Evolutionary conservation across 1,140 invertebrate species (phyloP), one percentile per base, ranked within the genome.

Genomic region (Tetramorium simillimum): DNA sequence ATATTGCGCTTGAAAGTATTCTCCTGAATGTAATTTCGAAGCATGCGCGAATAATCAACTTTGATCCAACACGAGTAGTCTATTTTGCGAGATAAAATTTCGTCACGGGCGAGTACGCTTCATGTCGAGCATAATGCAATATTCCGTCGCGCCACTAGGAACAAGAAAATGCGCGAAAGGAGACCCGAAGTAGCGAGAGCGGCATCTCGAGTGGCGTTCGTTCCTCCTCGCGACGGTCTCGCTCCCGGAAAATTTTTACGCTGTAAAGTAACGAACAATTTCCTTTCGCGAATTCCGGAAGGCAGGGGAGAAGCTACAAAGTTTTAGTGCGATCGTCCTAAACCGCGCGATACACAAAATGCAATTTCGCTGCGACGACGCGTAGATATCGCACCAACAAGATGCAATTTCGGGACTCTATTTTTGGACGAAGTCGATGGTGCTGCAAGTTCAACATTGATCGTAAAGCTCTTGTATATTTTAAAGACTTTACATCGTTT

Each of bases 31-130:
- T 24, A 73, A 84, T 84, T 84, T 60, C 69, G 69, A 24, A 33
- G 53, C 67, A 51, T 37, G 80, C 80, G 12, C 53, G 69, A 84
- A 84, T 84, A 84, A 84, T 84, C 53, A 84, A 49, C 69, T 84
- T 84, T 70, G 69, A 84, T 84, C 80, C 56, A n/a, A 49, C 40
- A 24, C 77, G 46, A 81, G 56, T 46, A 70, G 53, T 84, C 69
- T 75, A 75, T 75, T 84, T 75, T 33, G 40, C 80, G 53, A 46
- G 67, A 82, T 82, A 73, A 84, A 84, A 84, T 75, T 75, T 84
- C 53, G 80, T 84, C 80, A 58, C 56, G 53, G 53, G 28, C 53
- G 53, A 58, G 10, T 46, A 73, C 67, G 51, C n/a, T 73, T 75
- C 53, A 28, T 43, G 80, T 73, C 67, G 24, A 62, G 40, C 43